Base-by-base conservation (phyloP, 2,888 invertebrate species). In the Metacarcinus magister region DNA sequence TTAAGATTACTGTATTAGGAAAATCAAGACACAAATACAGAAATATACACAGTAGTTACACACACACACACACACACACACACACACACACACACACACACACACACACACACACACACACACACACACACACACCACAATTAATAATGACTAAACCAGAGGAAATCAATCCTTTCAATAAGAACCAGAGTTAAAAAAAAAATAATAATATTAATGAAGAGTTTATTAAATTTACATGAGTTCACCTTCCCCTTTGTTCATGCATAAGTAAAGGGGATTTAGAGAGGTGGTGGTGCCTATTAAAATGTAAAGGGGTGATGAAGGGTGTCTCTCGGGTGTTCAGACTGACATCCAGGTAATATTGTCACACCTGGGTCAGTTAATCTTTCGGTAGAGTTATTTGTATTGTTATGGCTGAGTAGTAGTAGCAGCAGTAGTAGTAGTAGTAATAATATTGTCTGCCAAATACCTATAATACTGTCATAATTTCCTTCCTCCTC, bases 31-130 rank as follows among this genome's bases (percentile, higher is more conserved):
- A 13, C 54, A n/a, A 10, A 46, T 28, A 92, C 48, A 92, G 23
- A 46, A 19, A 92, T 13, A 46, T n/a, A 92, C 28, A 46, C 48
- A 46, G 39, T 39, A 39, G 39, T 39, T 39, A n/a, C 44, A 92
- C 48, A 92, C 48, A 92, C 48, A 92, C 48, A 92, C 48, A 92
- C 48, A 92, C 48, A 92, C 48, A 92, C 48, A 92, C 48, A 92
- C 46, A 92, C 46, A 92, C 46, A 92, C 46, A 92, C 46, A 46
- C 90, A 46, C 54, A 60, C 93, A 54, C 93, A 39, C 93, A 93
- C 93, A 93, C 93, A 93, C 93, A 92, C 92, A 90, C 90, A 43
- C 54, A 28, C 93, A 48, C 43, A 28, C 93, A 54, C 93, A 54
- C 92, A 43, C 93, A 44, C 67, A 23, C 32, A 54, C 67, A 93